These are phyloP conservation scores for Panopea generosa DNA, from an alignment of 2,888 invertebrate species.

Conservation along the genomic window DNA sequence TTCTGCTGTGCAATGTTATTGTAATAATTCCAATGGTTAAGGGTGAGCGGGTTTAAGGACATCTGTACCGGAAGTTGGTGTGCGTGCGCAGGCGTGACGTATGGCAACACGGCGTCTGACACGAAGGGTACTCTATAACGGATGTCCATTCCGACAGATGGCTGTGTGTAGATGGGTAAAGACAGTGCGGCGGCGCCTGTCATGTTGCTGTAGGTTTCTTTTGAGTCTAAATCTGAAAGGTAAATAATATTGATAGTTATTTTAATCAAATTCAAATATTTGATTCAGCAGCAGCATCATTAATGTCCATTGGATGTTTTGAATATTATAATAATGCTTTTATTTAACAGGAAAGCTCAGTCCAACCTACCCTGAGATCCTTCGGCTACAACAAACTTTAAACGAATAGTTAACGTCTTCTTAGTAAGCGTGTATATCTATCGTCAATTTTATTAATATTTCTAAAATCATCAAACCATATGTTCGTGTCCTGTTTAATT, in stretches of 20 bases:
- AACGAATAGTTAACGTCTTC: too few relatives aligned
- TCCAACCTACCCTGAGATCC: too few relatives aligned
- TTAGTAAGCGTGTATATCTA: too few relatives aligned
- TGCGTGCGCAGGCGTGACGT: slow-evolving; percentile 39
- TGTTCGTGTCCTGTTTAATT: too few relatives aligned
- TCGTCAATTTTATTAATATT: too few relatives aligned
- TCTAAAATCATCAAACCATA: too few relatives aligned
- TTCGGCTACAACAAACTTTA: too few relatives aligned
- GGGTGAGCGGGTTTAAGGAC: slow-evolving; percentile 56
- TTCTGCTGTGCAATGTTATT: slow-evolving; percentile 56
- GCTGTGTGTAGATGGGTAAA: slow-evolving; percentile 26
- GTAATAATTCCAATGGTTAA: slow-evolving; percentile 68
- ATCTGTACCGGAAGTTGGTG: slow-evolving; percentile 22
- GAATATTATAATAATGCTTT: too few relatives aligned
- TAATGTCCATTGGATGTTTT: too few relatives aligned
- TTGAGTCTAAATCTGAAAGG: neutral
- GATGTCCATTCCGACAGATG: slow-evolving; percentile 12
- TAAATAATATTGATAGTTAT: neutral
- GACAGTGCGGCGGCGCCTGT: slow-evolving; percentile 32
- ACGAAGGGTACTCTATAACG: slow-evolving; percentile 30
- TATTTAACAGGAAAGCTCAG: too few relatives aligned
- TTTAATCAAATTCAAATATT: neutral
- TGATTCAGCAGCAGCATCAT: too few relatives aligned
- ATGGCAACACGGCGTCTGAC: slow-evolving; percentile 29
- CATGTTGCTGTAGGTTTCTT: slow-evolving; percentile 27